Base-by-base conservation (phyloP, 2,797 vertebrate genomes). In the Gymnoscopelus microlampas region DNA sequence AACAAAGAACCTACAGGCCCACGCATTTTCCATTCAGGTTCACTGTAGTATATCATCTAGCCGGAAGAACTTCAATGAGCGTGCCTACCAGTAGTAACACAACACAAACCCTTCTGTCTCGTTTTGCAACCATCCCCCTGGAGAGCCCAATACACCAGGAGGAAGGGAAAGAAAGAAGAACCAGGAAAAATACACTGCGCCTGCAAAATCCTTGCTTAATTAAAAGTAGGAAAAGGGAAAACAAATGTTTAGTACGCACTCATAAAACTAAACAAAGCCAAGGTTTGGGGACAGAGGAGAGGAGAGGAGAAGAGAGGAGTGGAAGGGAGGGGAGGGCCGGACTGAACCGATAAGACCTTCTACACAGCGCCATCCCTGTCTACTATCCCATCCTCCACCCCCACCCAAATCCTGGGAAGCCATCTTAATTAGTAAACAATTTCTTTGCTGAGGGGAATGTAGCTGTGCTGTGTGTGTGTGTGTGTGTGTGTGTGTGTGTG, bases 391-490 rank as follows among this genome's bases (percentile, higher is more conserved):
- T 49, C 50, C 35, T 69, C 73, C 62, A 68, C 57, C 70, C 59
- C 60, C 48, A 66, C 53, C 68, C 62, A 82, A 89, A 88, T 89
- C 87, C 81, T 88, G 82, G 73, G 79, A 90, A 90, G 78, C 83
- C 60, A 79, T 89, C 87, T 89, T 89, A 91, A 93, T 92, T 91
- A 88, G 81, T 83, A 69, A 71, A 81, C 84, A 76, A 78, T 76
- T 71, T 58, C 35, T 32, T 12, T n/a, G 76, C 89, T 85, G 68
- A 80, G 82, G 84, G 85, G 85, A 85, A 87, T 71, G 78, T 78
- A 77, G 78, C 57, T 58, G 60, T 81, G 69, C 71, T 69, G 59
- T 71, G 69, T 71, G 67, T 50, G 68, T 66, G 75, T 68, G 75
- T 44, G 73, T 68, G 84, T 39, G 60, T 49, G 60, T 8, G 35